These are phyloP conservation scores for Artemia sinica DNA, from an alignment of 2,888 invertebrate genomes.

Conservation along the genomic window DNA sequence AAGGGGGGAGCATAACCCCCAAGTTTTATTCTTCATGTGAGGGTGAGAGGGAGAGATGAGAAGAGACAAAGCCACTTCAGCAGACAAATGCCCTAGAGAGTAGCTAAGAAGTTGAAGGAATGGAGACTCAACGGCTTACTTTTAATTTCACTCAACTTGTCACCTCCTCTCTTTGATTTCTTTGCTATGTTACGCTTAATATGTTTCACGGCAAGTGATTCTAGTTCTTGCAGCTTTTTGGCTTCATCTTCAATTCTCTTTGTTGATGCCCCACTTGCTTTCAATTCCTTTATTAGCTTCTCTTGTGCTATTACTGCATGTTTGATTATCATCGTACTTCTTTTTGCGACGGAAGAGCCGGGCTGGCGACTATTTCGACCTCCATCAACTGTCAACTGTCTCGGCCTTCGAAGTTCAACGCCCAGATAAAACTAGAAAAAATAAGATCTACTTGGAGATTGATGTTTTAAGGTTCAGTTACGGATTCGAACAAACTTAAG, in stretches of 20 bases:
- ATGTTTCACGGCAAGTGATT: slow-evolving; percentile 83
- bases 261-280: slow-evolving; percentile 69
- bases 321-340: slow-evolving; percentile 79
- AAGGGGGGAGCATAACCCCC: too few species aligned
- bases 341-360: slow-evolving; percentile 55
- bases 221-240: slow-evolving; percentile 73
- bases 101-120: too few species aligned
- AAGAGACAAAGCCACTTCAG: too few species aligned
- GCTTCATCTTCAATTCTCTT: slow-evolving; percentile 81
- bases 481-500: too few species aligned
- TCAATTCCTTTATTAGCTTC: slow-evolving; percentile 78
- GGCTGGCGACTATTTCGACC: slow-evolving; percentile 17
- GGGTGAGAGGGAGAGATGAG: too few species aligned
- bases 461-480: slow-evolving; percentile 30
- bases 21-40: too few species aligned
- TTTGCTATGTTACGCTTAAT: slow-evolving; percentile 86
- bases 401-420: slow-evolving; percentile 17
- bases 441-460: slow-evolving; percentile 28
- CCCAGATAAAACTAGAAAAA: slow-evolving; percentile 23
- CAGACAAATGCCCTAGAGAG: too few species aligned
- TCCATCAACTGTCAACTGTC: slow-evolving; percentile 21
- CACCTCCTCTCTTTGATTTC: slow-evolving; percentile 63
- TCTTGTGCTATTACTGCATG: slow-evolving; percentile 95
- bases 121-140: slow-evolving; percentile 41
- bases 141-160: slow-evolving; percentile 51